Conservation (phyloP, 2,113 vertebrate genomes). For the Dromiciops gliroides region DNA sequence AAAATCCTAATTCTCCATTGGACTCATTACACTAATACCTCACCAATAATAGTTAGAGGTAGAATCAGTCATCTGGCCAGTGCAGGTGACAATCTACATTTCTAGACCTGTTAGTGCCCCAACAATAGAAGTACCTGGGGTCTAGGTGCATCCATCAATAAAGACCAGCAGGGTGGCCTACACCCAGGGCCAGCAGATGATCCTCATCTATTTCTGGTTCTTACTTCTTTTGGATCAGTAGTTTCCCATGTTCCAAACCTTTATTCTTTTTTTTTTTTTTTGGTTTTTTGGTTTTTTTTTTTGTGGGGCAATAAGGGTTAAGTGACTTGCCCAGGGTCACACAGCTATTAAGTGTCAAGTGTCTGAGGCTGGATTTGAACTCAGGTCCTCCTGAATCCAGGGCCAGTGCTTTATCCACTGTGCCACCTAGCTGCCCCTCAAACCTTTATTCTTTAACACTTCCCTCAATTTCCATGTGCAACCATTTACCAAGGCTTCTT, state of each 20-base stretch:
- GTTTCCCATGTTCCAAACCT: neutral
- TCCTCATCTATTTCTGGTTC: neutral
- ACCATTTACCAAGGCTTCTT: neutral
- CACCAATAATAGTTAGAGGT: neutral
- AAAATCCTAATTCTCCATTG: neutral
- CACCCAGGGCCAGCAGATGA: neutral
- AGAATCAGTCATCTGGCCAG: neutral
- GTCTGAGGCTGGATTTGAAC: too few relatives aligned
- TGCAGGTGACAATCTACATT: neutral
- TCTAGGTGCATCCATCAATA: neutral
- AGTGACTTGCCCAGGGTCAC: too few relatives aligned
- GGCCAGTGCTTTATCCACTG: too few relatives aligned
- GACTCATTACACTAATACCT: neutral
- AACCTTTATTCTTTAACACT: neutral
- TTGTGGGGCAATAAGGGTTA: too few relatives aligned
- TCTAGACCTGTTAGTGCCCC: neutral
- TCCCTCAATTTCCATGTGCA: neutral
- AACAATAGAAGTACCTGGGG: neutral
- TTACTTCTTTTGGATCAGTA: neutral
- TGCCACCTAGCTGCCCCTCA: too few relatives aligned
- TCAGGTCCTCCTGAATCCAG: too few relatives aligned
- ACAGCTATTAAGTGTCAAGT: too few relatives aligned
- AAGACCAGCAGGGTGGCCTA: neutral
- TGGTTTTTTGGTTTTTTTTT: too few relatives aligned
- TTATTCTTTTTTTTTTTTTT: too few relatives aligned